Conservation (phyloP, 2,797 vertebrate genomes). For the Leptatherina wallacei region DNA sequence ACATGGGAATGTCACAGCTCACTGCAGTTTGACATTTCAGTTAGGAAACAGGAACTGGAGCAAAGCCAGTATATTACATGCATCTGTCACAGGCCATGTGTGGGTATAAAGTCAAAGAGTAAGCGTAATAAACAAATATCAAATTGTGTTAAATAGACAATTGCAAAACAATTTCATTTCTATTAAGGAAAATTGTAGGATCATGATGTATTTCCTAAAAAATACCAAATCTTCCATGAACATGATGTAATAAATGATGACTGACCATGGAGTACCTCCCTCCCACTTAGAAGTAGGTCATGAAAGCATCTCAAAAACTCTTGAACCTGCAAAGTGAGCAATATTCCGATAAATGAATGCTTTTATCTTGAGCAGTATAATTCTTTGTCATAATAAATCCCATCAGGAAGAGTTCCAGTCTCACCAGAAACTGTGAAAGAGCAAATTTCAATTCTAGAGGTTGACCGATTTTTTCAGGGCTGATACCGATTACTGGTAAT, state of each 20-base stretch:
- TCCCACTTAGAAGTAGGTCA: too few relatives aligned
- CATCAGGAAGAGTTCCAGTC: too few relatives aligned
- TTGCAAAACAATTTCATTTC: not conserved
- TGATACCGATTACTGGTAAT: too few relatives aligned
- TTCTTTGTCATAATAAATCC: too few relatives aligned
- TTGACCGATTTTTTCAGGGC: too few relatives aligned
- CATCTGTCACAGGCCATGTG: not conserved
- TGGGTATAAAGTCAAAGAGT: constrained; percentile 18
- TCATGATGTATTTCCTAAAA: not conserved
- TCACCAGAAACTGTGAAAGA: too few relatives aligned
- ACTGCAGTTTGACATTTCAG: constrained; percentile 44
- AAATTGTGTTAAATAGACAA: not conserved
- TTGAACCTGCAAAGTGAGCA: too few relatives aligned
- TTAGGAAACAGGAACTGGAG: constrained; percentile 48
- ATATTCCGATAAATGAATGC: too few relatives aligned
- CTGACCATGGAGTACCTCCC: not conserved
- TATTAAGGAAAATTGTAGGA: not conserved
- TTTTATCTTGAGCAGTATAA: too few relatives aligned
- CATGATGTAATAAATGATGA: not conserved
- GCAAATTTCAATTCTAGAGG: too few relatives aligned
- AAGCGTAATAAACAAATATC: not conserved
- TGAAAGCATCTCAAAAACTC: too few relatives aligned
- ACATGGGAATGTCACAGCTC: constrained; percentile 36
- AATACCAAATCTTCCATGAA: not conserved
- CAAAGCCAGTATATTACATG: constrained; percentile 21